These are phyloP conservation scores for Aphelinus certus DNA, from an alignment of 1,140 invertebrate species.

Conservation along the genomic window DNA sequence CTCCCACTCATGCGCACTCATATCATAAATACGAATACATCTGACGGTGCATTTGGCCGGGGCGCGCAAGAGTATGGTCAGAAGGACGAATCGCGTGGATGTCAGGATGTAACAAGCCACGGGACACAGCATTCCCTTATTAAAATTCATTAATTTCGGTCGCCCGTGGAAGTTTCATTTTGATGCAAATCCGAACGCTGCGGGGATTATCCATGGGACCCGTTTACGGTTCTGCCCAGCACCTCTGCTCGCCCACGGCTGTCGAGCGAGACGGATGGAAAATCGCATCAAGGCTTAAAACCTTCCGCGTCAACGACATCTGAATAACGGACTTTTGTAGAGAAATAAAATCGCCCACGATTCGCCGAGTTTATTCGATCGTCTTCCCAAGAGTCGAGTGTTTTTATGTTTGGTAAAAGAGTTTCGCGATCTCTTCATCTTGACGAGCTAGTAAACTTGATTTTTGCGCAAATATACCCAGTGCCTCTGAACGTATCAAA, in stretches of 20 bases:
- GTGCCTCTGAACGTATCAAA: too few relatives aligned
- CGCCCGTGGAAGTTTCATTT: conserved; percentile 64
- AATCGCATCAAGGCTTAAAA: conserved; percentile 1
- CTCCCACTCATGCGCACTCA: too few relatives aligned
- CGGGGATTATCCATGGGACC: background rate
- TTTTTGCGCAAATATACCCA: too few relatives aligned
- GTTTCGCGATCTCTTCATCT: too few relatives aligned
- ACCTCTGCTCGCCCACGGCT: background rate
- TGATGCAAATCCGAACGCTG: conserved; percentile 59
- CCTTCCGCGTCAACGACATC: background rate
- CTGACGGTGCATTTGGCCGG: too few relatives aligned
- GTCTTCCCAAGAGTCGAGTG: too few relatives aligned
- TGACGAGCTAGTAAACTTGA: too few relatives aligned
- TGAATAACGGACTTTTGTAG: conserved; percentile 2
- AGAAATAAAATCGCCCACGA: too few relatives aligned
- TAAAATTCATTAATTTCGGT: conserved; percentile 65
- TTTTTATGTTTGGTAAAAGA: too few relatives aligned
- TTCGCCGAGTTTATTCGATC: too few relatives aligned
- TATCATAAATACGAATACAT: too few relatives aligned
- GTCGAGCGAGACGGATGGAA: background rate
- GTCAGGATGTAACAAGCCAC: conserved; percentile 9
- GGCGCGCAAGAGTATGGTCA: background rate
- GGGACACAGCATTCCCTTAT: conserved; percentile 51
- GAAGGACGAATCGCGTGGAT: background rate
- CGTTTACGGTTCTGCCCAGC: too few relatives aligned